Percentiles rank a stretch among this genome's conserved stretches.
phyloP scores from a whole-genome alignment of 2,113 vertebrate species.

The Sylvilagus bachmani region DNA sequence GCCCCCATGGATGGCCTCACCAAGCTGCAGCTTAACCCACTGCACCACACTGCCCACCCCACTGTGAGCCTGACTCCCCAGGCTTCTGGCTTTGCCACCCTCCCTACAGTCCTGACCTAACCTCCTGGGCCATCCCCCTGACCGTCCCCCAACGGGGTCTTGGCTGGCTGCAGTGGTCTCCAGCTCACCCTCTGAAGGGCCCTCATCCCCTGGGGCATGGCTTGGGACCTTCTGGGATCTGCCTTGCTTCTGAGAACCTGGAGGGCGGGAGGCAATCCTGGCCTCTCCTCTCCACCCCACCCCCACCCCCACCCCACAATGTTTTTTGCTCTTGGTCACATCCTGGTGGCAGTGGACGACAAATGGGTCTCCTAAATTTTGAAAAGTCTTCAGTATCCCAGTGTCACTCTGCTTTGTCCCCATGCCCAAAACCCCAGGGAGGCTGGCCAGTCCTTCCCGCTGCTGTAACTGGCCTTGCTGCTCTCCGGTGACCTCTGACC shows the following conservation, averaged over 20 bases:
- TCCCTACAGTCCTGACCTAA: neutral
- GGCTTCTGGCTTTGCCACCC: neutral
- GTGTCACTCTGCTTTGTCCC: neutral
- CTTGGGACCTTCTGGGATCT: neutral
- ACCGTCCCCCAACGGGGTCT: neutral
- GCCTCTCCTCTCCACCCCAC: neutral
- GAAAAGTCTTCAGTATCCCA: slow-evolving; percentile 19
- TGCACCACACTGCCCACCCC: no score
- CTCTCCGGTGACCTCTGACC: neutral
- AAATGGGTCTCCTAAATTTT: neutral
- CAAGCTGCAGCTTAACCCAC: no score
- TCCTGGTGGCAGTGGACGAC: neutral
- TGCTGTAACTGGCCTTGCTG: neutral
- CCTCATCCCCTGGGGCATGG: neutral
- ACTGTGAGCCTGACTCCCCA: neutral
- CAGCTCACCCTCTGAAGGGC: neutral
- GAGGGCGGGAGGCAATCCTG: no score
- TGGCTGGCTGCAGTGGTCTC: neutral
- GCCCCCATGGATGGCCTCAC: no score
- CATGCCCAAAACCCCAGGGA: neutral
- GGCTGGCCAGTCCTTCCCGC: rapidly evolving
- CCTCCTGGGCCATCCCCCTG: neutral
- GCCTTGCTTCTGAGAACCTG: no score
- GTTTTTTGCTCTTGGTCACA: neutral
- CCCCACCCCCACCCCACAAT: no score